Conservation (phyloP, 2,888 invertebrate genomes). For the Dione vanillae region DNA sequence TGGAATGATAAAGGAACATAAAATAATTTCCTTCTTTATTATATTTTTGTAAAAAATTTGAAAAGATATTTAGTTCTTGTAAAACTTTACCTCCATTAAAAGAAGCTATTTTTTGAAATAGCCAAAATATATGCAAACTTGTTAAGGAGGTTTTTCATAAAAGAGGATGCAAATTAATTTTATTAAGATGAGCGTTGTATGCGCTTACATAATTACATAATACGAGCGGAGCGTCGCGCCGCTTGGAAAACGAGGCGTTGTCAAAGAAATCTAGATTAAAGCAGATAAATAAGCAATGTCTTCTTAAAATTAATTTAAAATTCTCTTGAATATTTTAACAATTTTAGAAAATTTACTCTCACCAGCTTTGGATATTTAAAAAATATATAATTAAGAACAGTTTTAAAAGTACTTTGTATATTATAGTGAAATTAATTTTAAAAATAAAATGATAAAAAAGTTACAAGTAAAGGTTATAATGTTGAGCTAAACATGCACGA, state of each 20-base stretch:
- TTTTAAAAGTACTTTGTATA: too few relatives aligned
- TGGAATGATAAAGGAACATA: too few relatives aligned
- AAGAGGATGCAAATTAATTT: slow-evolving; percentile 74
- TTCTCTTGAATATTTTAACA: slow-evolving; percentile 11
- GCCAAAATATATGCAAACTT: slow-evolving; percentile 64
- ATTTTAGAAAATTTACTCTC: slow-evolving; percentile 12
- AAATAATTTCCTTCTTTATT: background rate
- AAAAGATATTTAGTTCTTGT: too few relatives aligned
- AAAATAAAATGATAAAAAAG: too few relatives aligned
- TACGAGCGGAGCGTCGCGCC: slow-evolving; percentile 51
- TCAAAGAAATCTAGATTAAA: slow-evolving; percentile 46
- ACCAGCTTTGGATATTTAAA: too few relatives aligned
- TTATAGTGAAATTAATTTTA: too few relatives aligned
- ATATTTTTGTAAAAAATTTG: too few relatives aligned
- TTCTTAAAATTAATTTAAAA: slow-evolving; percentile 37
- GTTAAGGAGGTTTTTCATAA: slow-evolving; percentile 67
- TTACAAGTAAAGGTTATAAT: too few relatives aligned
- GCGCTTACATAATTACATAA: slow-evolving; percentile 64
- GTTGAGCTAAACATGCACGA: too few relatives aligned
- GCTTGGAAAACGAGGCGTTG: slow-evolving; percentile 51
- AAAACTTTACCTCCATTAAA: background rate
- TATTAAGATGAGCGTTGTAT: slow-evolving; percentile 71
- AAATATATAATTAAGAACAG: too few relatives aligned
- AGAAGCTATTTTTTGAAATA: slow-evolving; percentile 23
- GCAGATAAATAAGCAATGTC: slow-evolving; percentile 40